Base-by-base conservation (phyloP, 2,113 vertebrate genomes). In the Labeo rohita region DNA sequence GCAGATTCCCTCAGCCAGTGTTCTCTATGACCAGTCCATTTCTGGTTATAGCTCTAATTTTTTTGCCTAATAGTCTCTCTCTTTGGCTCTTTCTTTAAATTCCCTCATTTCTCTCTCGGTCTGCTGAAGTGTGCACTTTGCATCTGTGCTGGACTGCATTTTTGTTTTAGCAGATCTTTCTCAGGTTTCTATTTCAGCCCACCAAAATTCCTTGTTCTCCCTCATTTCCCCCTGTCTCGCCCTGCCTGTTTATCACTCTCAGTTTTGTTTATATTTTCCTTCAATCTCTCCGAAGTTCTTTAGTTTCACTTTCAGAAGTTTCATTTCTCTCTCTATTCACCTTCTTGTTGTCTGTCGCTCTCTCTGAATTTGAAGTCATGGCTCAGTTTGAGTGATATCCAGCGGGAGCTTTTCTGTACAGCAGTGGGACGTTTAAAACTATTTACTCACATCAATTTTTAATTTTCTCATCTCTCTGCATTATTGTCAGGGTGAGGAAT, bases 81-180 rank as follows among this genome's bases (percentile, higher is more conserved):
- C 28, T 70, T 4, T 79, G 36, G 80, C 21, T 73, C 36, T 47
- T 34, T 84, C n/a, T 5, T 50, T 12, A 59, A 54, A 21, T 84
- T 54, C 85, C 86, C 75, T 88, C 1, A 7, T 49, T 34, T 75
- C 23, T 85, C 91, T 91, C 54, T 87, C 84, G 66, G 83, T 81
- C 86, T 92, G 91, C 91, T 92, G 91, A 93, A 90, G 84, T 90
- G 66, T 93, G 92, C 88, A 84, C 92, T 93, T 92, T 91, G 82
- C 86, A 65, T 85, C 85, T 84, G 87, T 76, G 88, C 87, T 81
- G 83, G 85, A 34, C 85, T 90, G 90, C 89, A 91, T 86, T 90
- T 89, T 87, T 75, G 61, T 89, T 88, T 83, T 23, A 84, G 83
- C 78, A 92, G 79, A 85, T 88, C 65, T 72, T 77, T 47, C 16